Percentiles rank a stretch among this genome's conserved stretches.
Conservation (phyloP, 2,113 vertebrate genomes). For the Suncus etruscus region DNA sequence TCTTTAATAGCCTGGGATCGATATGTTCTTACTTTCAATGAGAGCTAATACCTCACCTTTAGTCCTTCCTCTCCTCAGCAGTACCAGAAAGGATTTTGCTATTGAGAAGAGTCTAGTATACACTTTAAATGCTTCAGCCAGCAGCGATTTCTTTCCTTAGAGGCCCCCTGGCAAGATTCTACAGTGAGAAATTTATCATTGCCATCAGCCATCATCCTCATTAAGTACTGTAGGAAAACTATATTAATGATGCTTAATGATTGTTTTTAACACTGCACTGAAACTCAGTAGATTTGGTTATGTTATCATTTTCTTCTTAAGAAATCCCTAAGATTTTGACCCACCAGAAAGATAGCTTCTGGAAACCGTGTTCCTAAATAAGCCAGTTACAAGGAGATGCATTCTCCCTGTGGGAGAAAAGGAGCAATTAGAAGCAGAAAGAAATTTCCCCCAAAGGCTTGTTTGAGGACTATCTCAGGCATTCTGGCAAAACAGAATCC, state of each 20-base stretch:
- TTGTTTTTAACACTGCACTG: constrained; percentile 25
- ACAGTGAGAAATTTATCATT: constrained; percentile 57
- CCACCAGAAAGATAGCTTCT: constrained; percentile 27
- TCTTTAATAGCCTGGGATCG: constrained; percentile 70
- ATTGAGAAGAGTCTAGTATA: constrained; percentile 46
- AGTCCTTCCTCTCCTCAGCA: constrained; percentile 38
- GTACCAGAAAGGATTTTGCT: constrained; percentile 57
- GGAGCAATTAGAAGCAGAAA: constrained; percentile 48
- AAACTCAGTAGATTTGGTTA: constrained; percentile 49
- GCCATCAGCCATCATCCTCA: constrained; percentile 36
- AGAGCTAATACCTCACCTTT: constrained; percentile 62
- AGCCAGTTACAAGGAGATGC: constrained; percentile 42
- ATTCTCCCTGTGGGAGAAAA: constrained; percentile 42
- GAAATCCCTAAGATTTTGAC: constrained; percentile 43
- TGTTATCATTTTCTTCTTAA: constrained; percentile 56
- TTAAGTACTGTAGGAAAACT: constrained; percentile 58
- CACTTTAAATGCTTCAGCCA: constrained; percentile 34
- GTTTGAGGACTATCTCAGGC: constrained; percentile 50
- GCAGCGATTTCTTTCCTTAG: neutral
- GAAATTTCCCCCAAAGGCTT: constrained; percentile 65
- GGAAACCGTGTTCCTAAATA: constrained; percentile 29
- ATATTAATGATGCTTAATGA: constrained; percentile 23
- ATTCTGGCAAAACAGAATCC: constrained; percentile 40
- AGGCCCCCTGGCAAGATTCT: neutral
- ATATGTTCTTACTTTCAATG: constrained; percentile 67